Conservation (phyloP, 2,113 vertebrate genomes). For the Hippolais icterina region DNA sequence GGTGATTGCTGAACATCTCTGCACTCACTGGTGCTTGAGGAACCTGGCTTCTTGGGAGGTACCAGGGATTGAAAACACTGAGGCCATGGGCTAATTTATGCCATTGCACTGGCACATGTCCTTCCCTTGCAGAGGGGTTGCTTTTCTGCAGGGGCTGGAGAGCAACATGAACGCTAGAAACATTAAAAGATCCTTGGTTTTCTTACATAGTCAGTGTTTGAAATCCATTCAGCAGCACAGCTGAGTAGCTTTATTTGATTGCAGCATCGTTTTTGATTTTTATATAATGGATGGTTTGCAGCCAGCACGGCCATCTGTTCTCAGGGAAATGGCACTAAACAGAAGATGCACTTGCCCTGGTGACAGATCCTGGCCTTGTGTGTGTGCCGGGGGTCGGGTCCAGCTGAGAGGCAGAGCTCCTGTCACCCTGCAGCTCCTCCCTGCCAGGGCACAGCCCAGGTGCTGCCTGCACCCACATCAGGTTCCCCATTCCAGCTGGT, state of each 20-base stretch:
- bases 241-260: conserved; percentile 45
- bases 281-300: conserved; percentile 42
- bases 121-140: neutral
- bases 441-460: neutral
- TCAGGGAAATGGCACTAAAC: conserved; percentile 2
- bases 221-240: conserved; percentile 37
- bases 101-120: neutral
- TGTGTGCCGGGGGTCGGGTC: neutral
- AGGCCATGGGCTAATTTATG: neutral
- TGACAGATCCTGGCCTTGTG: neutral
- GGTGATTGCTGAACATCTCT: neutral
- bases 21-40: neutral
- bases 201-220: conserved; percentile 1
- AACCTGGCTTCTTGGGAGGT: neutral
- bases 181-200: neutral
- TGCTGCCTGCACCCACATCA: neutral
- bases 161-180: neutral
- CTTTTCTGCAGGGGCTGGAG: neutral
- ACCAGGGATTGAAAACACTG: neutral
- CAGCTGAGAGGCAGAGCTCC: neutral
- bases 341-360: conserved; percentile 24
- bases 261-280: conserved; percentile 43
- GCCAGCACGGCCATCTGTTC: conserved; percentile 57
- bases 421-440: neutral
- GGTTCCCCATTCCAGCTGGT: neutral